Percentiles rank a stretch among this genome's conserved stretches.
phyloP scores from a whole-genome alignment of 2,113 vertebrate genomes.

The Saccopteryx leptura region DNA sequence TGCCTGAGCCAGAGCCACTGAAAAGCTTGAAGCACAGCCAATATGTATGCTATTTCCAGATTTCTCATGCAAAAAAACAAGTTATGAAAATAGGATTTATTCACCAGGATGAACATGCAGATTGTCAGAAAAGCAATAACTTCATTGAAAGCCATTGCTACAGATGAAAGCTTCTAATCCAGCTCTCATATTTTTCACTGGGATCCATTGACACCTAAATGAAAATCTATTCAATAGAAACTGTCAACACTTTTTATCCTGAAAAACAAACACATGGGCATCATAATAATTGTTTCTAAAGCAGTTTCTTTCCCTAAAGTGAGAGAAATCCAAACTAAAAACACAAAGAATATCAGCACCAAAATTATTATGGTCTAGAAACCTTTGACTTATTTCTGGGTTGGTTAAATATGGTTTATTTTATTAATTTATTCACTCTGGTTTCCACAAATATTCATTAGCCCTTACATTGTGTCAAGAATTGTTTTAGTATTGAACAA shows the following conservation, averaged over 20 bases:
- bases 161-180: conserved; percentile 68
- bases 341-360: background rate
- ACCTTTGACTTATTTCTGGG: conserved; percentile 15
- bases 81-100: conserved; percentile 63
- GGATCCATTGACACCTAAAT: conserved; percentile 46
- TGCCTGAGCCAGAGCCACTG: background rate
- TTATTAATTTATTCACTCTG: background rate
- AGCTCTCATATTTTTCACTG: conserved; percentile 44
- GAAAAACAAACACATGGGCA: conserved; percentile 23
- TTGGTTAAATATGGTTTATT: background rate
- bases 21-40: background rate
- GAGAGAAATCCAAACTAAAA: background rate
- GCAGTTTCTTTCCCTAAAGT: background rate
- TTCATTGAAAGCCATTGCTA: conserved; percentile 47
- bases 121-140: conserved; percentile 41
- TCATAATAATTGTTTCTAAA: background rate
- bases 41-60: background rate
- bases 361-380: background rate
- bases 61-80: conserved; percentile 63
- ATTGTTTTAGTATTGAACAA: background rate
- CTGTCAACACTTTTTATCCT: conserved; percentile 65
- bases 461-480: background rate
- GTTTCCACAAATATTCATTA: background rate
- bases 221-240: conserved; percentile 69
- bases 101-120: conserved; percentile 51